Evolutionary conservation across 2,888 invertebrate species (phyloP).

Genomic region (Synergus gifuensis): DNA sequence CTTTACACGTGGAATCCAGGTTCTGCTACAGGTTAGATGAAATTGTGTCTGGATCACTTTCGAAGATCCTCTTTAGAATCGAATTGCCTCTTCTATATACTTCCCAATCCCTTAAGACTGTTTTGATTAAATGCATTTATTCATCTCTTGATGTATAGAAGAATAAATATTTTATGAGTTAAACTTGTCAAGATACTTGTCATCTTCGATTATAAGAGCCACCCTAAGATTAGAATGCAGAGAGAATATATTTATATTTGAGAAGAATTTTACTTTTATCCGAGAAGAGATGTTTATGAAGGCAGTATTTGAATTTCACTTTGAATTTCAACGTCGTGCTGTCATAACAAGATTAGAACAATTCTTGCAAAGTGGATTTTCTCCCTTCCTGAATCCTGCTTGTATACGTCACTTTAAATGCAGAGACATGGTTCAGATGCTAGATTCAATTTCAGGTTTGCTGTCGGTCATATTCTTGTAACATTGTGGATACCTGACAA

Average conservation of each 20-base stretch:
- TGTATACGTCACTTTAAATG: slow-evolving; percentile 31
- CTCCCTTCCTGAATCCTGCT: slow-evolving; percentile 35
- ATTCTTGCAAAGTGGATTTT: slow-evolving; percentile 33
- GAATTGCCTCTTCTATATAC: background rate
- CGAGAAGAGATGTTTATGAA: background rate
- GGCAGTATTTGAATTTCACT: slow-evolving; percentile 4
- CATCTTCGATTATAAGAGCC: no score
- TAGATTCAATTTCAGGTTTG: slow-evolving; percentile 38
- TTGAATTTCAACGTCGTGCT: slow-evolving; percentile 13
- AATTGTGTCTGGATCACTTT: slow-evolving; percentile 17
- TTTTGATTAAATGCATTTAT: background rate
- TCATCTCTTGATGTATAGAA: no score
- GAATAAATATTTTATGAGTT: no score
- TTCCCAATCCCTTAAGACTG: background rate
- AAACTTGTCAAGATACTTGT: no score
- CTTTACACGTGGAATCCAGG: slow-evolving; percentile 23
- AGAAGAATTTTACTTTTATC: background rate
- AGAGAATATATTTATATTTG: background rate
- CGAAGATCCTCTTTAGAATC: slow-evolving; percentile 4
- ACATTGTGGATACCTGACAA: slow-evolving; percentile 10
- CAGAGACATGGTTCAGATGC: slow-evolving; percentile 31
- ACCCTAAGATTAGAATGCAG: background rate
- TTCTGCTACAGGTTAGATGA: slow-evolving; percentile 16
- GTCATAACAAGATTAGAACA: slow-evolving; percentile 39
- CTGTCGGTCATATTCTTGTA: slow-evolving; percentile 39